These are phyloP conservation scores for Spilogale gracilis DNA, from an alignment of 2,113 vertebrate species.

Conservation along the genomic window DNA sequence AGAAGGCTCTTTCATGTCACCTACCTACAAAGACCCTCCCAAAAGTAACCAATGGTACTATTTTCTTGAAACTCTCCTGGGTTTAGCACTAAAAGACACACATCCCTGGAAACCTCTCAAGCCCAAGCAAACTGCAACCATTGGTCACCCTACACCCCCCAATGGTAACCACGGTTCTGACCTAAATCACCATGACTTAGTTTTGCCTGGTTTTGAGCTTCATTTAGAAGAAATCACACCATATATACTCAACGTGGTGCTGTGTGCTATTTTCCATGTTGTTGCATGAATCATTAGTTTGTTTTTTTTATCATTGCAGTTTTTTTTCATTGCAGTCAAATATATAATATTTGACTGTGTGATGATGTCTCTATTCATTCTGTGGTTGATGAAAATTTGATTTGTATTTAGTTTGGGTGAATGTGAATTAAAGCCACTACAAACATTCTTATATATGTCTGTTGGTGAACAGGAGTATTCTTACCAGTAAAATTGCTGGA, in stretches of 20 bases:
- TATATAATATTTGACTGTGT: not conserved
- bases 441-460: not conserved
- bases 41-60: not conserved
- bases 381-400: not conserved
- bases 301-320: not conserved
- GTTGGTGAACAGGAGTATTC: not conserved
- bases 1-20: not conserved
- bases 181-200: not conserved
- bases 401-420: not conserved
- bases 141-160: not conserved
- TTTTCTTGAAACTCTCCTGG: not conserved
- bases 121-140: not conserved
- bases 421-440: constrained; percentile 29
- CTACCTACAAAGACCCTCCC: not conserved
- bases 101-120: not conserved
- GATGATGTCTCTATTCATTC: not conserved
- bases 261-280: not conserved
- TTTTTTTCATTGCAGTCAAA: not conserved
- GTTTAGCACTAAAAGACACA: constrained; percentile 16
- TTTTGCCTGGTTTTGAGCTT: constrained; percentile 49
- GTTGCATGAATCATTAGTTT: not conserved
- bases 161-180: not conserved
- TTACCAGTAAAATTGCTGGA: not conserved
- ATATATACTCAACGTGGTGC: not conserved
- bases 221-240: constrained; percentile 8